Conservation (phyloP, 2,113 vertebrate genomes). For the Lonchura striata region DNA sequence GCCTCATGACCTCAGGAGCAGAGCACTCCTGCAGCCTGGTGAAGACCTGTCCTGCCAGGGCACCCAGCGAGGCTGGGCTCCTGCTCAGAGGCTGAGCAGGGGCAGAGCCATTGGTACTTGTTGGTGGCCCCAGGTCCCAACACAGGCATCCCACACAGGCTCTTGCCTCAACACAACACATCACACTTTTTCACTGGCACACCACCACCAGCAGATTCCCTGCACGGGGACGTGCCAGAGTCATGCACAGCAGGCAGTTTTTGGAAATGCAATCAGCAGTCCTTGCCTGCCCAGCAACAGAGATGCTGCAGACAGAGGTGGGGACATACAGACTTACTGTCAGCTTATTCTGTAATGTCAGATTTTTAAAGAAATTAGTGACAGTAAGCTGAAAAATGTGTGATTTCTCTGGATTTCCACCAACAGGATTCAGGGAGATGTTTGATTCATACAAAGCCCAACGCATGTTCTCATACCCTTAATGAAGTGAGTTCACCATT, state of each 20-base stretch:
- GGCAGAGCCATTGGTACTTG: background rate
- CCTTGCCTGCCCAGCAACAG: background rate
- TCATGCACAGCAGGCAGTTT: accelerated
- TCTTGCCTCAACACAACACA: too few species aligned
- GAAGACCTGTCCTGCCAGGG: accelerated
- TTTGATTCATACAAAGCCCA: background rate
- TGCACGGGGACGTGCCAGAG: accelerated
- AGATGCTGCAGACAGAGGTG: background rate
- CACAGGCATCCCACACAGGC: too few species aligned
- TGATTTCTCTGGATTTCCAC: background rate
- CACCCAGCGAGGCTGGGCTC: accelerated
- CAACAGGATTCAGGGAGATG: background rate
- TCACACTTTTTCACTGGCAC: background rate
- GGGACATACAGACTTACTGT: background rate
- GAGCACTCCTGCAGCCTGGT: background rate
- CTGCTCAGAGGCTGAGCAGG: too few species aligned
- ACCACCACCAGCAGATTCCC: background rate
- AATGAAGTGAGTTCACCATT: background rate
- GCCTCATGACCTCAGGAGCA: background rate
- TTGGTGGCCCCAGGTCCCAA: too few species aligned
- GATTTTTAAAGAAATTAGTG: background rate
- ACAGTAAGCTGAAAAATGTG: background rate
- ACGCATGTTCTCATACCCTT: background rate
- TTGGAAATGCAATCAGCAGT: background rate
- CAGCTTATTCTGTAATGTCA: background rate